Evolutionary conservation across 2,888 invertebrate species (phyloP).

Genomic region (Lepidochitona cinerea): DNA sequence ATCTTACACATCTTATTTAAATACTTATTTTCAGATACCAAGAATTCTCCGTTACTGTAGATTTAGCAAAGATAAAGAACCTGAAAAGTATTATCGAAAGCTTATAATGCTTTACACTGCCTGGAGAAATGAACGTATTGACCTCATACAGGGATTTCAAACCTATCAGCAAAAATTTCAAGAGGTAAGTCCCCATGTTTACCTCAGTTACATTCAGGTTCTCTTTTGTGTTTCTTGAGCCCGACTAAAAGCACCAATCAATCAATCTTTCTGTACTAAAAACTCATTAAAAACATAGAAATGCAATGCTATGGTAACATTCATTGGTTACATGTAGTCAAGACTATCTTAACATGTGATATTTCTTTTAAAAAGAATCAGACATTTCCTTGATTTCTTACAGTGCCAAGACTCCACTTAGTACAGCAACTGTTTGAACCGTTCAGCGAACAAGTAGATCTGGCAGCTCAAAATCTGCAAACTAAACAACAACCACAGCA

Average conservation of each 20-base stretch:
- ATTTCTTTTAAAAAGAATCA: too few species aligned
- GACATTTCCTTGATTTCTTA: too few species aligned
- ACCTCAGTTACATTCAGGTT: background rate
- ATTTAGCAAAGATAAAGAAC: background rate
- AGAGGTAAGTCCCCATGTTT: background rate
- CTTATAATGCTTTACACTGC: background rate
- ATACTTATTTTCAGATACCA: background rate
- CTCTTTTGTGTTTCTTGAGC: background rate
- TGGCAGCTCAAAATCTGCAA: background rate
- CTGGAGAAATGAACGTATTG: slow-evolving; percentile 7
- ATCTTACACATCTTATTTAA: background rate
- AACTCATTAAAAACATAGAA: background rate
- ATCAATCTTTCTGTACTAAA: too few species aligned
- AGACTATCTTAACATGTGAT: background rate
- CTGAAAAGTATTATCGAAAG: slow-evolving; percentile 8
- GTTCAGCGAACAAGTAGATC: background rate
- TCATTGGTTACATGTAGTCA: background rate
- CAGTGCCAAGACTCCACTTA: background rate
- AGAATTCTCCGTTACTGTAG: background rate
- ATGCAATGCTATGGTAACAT: background rate
- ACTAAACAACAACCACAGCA: background rate
- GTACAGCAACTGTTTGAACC: background rate
- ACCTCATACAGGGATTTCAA: background rate
- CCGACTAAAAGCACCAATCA: too few species aligned
- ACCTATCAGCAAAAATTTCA: background rate